Base-by-base conservation (phyloP, 2,113 vertebrate species). In the Catharus bicknelli region DNA sequence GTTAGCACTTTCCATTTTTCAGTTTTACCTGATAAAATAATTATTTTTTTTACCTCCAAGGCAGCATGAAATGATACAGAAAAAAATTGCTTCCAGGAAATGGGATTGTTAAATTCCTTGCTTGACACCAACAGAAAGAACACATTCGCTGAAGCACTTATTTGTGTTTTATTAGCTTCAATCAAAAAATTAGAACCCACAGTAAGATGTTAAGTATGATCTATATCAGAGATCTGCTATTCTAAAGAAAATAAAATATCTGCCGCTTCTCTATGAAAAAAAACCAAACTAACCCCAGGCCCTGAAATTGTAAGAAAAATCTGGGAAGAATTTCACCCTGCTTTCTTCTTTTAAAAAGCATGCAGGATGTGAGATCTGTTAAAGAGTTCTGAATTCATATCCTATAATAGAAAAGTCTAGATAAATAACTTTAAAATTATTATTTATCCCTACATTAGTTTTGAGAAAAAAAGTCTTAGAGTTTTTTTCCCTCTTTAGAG, bases 1-100 rank as follows among this genome's bases (percentile, higher is more conserved):
- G 16, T 78, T 94, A 86, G 10, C 15, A 68, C 53, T 93, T 93
- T 69, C 69, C 16, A 79, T 90, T 84, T 96, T 95, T 93, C 57
- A 92, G 5, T 90, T 90, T 92, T 93, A 83, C 72, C 38, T 85
- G 48, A 48, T 93, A 74, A 63, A 89, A 77, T 48, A 57, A 26
- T 21, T 70, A 74, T 12, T 73, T 74, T 83, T 93, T 81, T 80
- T 59, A 67, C 13, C 63, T 83, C 51, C 34, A 74, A 89, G 50
- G 32, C 72, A 79, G 53, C 21, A 61, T 74, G 14, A 92, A 94
- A 67, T 83, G 47, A 83, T 88, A 88, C 73, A 70, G 69, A 76
- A 38, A 67, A 38, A 86, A 93, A 84, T 40, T 69, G 26, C 81
- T 91, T 51, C 42, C 53, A 77, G 86, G 70, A 95, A 95, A 90